phyloP scores from a whole-genome alignment of 2,888 invertebrate genomes.

The Cataglyphis livida region DNA sequence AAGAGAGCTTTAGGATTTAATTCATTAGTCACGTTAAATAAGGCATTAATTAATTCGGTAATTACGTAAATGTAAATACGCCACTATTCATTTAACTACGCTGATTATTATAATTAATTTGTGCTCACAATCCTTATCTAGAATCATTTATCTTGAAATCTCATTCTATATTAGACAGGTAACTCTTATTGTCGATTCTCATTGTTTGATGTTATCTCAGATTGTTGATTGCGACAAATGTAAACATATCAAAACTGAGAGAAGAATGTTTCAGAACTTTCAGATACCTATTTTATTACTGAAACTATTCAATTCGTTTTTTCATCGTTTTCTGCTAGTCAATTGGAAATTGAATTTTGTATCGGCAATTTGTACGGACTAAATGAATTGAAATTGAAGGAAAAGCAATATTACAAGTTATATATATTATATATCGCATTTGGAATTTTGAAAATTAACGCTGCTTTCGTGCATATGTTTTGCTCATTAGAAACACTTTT shows the following conservation, averaged over 20 bases:
- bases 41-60: conserved; percentile 69
- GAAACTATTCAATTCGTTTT: neutral
- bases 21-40: conserved; percentile 64
- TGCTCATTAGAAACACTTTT: neutral
- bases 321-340: neutral
- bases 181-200: conserved; percentile 12
- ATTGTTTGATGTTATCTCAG: conserved; percentile 5
- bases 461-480: neutral
- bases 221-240: neutral
- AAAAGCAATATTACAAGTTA: neutral
- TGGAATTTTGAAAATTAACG: conserved; percentile 8
- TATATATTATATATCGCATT: neutral
- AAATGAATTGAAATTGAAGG: conserved; percentile 1
- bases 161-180: conserved; percentile 27
- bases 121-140: conserved; percentile 57
- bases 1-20: conserved; percentile 60
- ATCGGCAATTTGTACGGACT: neutral
- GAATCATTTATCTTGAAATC: conserved; percentile 54
- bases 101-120: conserved; percentile 69
- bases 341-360: neutral
- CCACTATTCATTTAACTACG: conserved; percentile 65
- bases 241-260: neutral
- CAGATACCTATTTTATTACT: neutral
- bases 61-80: conserved; percentile 69
- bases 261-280: neutral